phyloP scores from a whole-genome alignment of 2,888 invertebrate species.

The Drosophila parthenogenetica region DNA sequence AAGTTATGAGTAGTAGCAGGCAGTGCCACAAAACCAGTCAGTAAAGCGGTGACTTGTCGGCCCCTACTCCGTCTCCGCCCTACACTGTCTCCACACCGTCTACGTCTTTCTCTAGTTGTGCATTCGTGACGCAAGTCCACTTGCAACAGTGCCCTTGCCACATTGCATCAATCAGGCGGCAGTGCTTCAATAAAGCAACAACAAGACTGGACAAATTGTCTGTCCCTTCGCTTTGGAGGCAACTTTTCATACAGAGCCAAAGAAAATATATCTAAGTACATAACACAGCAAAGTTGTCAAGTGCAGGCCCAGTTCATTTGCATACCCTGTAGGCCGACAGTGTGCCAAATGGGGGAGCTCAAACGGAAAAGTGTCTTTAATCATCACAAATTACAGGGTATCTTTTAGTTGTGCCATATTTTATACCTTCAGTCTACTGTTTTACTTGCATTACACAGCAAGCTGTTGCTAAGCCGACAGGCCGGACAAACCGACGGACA shows the following conservation, averaged over 20 bases:
- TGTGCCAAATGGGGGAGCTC: not conserved
- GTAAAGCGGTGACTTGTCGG: slow-evolving; percentile 10
- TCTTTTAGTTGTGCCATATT: not conserved
- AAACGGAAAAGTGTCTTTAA: no score
- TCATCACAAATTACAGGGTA: slow-evolving; percentile 18
- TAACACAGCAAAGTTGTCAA: slow-evolving; percentile 63
- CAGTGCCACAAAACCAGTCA: slow-evolving; percentile 32
- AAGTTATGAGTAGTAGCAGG: not conserved
- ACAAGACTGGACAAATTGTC: slow-evolving; percentile 51
- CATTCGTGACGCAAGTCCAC: slow-evolving; percentile 39
- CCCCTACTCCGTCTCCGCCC: not conserved
- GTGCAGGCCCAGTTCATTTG: slow-evolving; percentile 56
- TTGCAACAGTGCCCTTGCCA: slow-evolving; percentile 69
- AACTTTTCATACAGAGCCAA: slow-evolving; percentile 30
- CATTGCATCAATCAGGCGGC: slow-evolving; percentile 72
- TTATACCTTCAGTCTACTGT: not conserved
- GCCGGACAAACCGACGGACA: slow-evolving; percentile 25
- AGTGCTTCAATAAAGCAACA: slow-evolving; percentile 60
- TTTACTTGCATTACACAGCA: slow-evolving; percentile 45
- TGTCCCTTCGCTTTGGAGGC: slow-evolving; percentile 20
- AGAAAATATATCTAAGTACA: slow-evolving; percentile 32
- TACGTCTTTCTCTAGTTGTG: not conserved
- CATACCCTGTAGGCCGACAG: slow-evolving; percentile 26
- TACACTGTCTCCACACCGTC: not conserved
- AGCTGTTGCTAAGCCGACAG: slow-evolving; percentile 72